A percentile compares a stretch with the other conserved stretches of the same genome.
Conservation (phyloP, 64 coral and sea anemone genomes). For the Montipora capricornis region DNA sequence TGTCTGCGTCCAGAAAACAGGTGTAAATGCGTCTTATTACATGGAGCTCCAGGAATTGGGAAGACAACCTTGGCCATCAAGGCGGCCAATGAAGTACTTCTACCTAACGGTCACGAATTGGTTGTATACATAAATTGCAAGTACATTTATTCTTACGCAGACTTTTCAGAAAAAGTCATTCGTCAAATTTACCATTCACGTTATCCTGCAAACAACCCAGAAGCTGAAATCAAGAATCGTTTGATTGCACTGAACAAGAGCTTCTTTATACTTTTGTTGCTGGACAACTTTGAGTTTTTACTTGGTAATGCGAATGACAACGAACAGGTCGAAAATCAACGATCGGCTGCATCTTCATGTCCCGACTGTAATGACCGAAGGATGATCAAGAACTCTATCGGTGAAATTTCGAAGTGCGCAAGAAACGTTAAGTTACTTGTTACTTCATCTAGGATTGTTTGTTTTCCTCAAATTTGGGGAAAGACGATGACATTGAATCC, state of each 20-base stretch:
- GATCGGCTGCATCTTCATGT: no score
- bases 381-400: not conserved
- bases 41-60: no score
- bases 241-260: not conserved
- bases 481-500: not conserved
- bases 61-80: no score
- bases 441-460: not conserved
- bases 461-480: not conserved
- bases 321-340: no score
- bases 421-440: constrained; percentile 12
- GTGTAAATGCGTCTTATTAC: no score
- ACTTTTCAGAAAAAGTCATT: no score
- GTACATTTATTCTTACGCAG: no score
- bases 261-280: not conserved
- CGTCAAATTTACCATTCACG: not conserved
- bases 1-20: no score
- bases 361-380: no score
- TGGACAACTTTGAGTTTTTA: constrained; percentile 29
- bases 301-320: not conserved
- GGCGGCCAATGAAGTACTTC: no score
- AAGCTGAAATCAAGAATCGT: not conserved
- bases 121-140: no score
- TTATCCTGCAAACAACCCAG: not conserved
- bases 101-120: no score
- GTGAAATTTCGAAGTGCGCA: not conserved